These are phyloP conservation scores for Laothoe populi DNA, from an alignment of 2,888 invertebrate genomes.

Conservation along the genomic window DNA sequence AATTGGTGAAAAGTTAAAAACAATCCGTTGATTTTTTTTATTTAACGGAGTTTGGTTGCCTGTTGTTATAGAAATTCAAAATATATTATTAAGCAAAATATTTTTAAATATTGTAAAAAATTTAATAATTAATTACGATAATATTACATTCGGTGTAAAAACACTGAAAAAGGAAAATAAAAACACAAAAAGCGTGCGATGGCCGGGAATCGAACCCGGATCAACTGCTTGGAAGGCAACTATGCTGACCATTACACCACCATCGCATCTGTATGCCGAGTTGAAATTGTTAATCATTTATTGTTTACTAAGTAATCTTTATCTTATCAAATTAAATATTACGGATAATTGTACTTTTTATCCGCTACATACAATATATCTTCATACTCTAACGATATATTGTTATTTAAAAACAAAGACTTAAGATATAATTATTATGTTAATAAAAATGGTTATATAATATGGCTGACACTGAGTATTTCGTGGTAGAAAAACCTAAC, in stretches of 20 bases:
- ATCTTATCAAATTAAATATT: neutral
- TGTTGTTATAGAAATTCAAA: no score
- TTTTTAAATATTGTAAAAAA: neutral
- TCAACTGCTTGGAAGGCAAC: slow-evolving; percentile 83
- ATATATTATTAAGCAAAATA: neutral
- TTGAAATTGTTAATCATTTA: neutral
- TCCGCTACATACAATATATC: no score
- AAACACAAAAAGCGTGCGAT: slow-evolving; percentile 73
- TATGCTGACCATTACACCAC: slow-evolving; percentile 83
- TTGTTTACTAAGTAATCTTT: neutral
- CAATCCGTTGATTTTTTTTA: neutral
- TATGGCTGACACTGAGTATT: no score
- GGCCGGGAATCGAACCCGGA: slow-evolving; percentile 82
- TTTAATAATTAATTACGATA: neutral
- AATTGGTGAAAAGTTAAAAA: neutral
- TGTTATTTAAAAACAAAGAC: no score
- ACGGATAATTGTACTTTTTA: no score
- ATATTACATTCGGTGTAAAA: neutral
- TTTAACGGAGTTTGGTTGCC: neutral
- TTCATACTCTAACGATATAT: no score
- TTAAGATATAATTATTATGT: no score
- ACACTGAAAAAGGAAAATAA: neutral
- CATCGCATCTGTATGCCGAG: slow-evolving; percentile 55
- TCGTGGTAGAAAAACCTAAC: no score
- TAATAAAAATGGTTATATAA: no score